Evolutionary conservation across 2,113 vertebrate species (phyloP), one percentile per base, ranked within the genome.

Genomic region (Ctenomys sociabilis): DNA sequence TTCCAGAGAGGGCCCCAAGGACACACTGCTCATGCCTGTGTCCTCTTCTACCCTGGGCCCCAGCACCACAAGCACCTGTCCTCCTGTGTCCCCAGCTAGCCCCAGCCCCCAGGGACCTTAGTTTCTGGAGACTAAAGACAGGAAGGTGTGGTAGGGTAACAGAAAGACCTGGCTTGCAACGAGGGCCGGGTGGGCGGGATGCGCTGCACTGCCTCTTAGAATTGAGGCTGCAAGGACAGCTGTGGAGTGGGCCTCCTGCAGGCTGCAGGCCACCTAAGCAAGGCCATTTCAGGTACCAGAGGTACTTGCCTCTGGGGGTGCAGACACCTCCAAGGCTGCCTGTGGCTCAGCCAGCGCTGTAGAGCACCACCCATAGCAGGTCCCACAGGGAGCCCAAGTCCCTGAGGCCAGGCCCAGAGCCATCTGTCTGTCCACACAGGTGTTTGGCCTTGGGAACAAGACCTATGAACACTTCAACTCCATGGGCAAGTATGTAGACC

Each of bases 401-500:
- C 70, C 37, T 7, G 35, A 40, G 70, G 21, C n/a, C 72, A 40
- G 72, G 59, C 92, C 89, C 80, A 75, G 68, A 75, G 66, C 0
- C n/a, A n/a, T n/a, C n/a, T 40, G 78, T 98, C 1, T 75, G 93
- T 35, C 16, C 66, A 66, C 98, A 1, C 96, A 99, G 99, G 99
- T 99, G 3, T 99, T 99, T 96, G 99, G 99, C 43, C 98, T 99
- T 82, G 99, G 99, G 21, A 99, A 99, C 97, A 99, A 99, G 97
- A 99, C 99, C 0, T 99, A 99, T 0, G 99, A 99, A 95, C 99
- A 99, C 98, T 99, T 99, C 98, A 99, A 99, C 1, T 99, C 99
- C 45, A 99, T 99, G 99, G 99, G 99, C 6, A 99, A 99, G 87
- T 99, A 99, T 0, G 99, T 99, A 93, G 99, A 99, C 97, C 99